These are phyloP conservation scores for Phalera bucephala DNA, from an alignment of 2,888 invertebrate species.

Conservation along the genomic window DNA sequence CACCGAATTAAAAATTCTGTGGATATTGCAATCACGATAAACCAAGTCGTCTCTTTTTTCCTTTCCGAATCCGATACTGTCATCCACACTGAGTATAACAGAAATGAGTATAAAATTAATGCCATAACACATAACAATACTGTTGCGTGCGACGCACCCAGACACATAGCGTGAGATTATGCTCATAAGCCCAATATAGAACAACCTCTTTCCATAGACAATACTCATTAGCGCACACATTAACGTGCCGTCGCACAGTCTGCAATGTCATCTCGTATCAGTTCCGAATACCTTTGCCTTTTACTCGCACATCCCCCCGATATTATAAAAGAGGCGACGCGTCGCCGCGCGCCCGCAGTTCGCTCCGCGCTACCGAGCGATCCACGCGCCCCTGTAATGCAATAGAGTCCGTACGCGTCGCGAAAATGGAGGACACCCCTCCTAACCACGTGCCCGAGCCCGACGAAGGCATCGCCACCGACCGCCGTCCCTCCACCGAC, in stretches of 20 bases:
- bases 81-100: background rate
- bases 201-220: slow-evolving; percentile 30
- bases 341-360: slow-evolving; percentile 77
- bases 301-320: slow-evolving; percentile 74
- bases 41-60: too few species aligned
- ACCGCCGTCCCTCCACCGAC: slow-evolving; percentile 78
- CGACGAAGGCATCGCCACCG: slow-evolving; percentile 75
- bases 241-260: slow-evolving; percentile 48
- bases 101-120: slow-evolving; percentile 5
- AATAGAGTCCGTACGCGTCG: slow-evolving; percentile 57
- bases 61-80: background rate
- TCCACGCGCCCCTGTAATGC: slow-evolving; percentile 67
- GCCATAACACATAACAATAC: slow-evolving; percentile 5
- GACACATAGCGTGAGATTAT: slow-evolving; percentile 18
- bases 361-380: slow-evolving; percentile 65
- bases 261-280: slow-evolving; percentile 70
- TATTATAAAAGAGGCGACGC: slow-evolving; percentile 66
- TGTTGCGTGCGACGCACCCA: slow-evolving; percentile 28
- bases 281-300: slow-evolving; percentile 66
- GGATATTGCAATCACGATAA: too few species aligned
- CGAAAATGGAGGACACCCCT: slow-evolving; percentile 70
- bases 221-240: slow-evolving; percentile 13
- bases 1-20: background rate
- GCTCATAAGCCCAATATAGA: slow-evolving; percentile 8
- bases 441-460: slow-evolving; percentile 61